These are phyloP conservation scores for Listronotus bonariensis DNA, from an alignment of 1,140 invertebrate genomes.

Conservation along the genomic window DNA sequence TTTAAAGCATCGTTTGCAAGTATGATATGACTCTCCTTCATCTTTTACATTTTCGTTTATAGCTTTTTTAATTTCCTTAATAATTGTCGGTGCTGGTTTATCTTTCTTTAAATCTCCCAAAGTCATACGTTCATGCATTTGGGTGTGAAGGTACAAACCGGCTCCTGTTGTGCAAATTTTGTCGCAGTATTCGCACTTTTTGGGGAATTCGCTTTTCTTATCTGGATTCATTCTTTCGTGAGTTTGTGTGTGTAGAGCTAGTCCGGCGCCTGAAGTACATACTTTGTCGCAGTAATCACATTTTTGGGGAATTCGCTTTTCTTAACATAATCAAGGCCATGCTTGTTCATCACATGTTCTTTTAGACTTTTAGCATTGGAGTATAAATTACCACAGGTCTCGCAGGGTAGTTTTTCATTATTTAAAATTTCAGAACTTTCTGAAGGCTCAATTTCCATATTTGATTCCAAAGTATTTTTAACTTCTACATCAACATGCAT, in stretches of 20 bases:
- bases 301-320: constrained; percentile 41
- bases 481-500: neutral
- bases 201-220: constrained; percentile 38
- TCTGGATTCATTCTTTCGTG: constrained; percentile 38
- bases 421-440: constrained; percentile 8
- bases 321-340: constrained; percentile 24
- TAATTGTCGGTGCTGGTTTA: neutral
- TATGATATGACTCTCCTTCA: constrained; percentile 48
- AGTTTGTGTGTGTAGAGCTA: constrained; percentile 43
- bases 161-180: constrained; percentile 43
- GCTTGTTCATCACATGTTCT: constrained; percentile 46
- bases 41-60: constrained; percentile 14
- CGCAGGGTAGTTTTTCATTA: constrained; percentile 40
- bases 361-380: constrained; percentile 40
- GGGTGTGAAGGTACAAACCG: constrained; percentile 43
- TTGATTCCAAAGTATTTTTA: constrained; percentile 1
- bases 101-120: constrained; percentile 21
- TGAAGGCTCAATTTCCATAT: constrained; percentile 8
- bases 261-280: constrained; percentile 40
- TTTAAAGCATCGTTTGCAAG: constrained; percentile 52
- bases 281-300: constrained; percentile 47
- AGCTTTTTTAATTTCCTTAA: constrained; percentile 10
- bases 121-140: constrained; percentile 45
- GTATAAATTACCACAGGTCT: constrained; percentile 43
- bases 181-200: constrained; percentile 47